Conservation (phyloP, 2,888 invertebrate species). For the Mesorhabditis sp. region DNA sequence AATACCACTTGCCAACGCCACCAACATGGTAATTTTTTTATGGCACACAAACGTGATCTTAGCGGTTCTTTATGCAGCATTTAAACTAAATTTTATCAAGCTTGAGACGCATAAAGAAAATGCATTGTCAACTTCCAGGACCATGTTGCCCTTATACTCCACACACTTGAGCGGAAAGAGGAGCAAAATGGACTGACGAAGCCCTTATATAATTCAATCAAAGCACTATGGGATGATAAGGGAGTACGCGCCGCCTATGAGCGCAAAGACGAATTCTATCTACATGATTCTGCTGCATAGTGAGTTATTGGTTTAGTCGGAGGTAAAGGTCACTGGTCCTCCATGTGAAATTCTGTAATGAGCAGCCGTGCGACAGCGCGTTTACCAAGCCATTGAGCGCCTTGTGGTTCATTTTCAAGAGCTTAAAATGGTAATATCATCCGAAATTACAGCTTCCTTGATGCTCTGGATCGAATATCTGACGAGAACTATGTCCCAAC, state of each 20-base stretch:
- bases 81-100: not conserved
- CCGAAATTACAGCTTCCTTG: slow-evolving; percentile 42
- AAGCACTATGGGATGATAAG: slow-evolving; percentile 75
- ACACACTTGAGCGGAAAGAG: slow-evolving; percentile 14
- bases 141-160: slow-evolving; percentile 17
- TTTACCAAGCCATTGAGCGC: no score
- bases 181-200: not conserved
- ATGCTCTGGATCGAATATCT: slow-evolving; percentile 43
- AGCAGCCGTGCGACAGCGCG: no score
- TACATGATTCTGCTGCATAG: slow-evolving; percentile 99
- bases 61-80: not conserved
- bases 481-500: slow-evolving; percentile 36
- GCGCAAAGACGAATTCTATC: slow-evolving; percentile 98
- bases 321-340: not conserved
- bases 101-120: no score
- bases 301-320: slow-evolving; percentile 65
- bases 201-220: slow-evolving; percentile 12
- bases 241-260: slow-evolving; percentile 98
- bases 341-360: no score
- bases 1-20: slow-evolving; percentile 22
- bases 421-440: no score
- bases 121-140: slow-evolving; percentile 13
- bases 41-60: not conserved
- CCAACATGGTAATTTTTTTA: slow-evolving; percentile 15
- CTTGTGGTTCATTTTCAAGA: no score